phyloP scores from a whole-genome alignment of 2,797 vertebrate genomes.

The Morelia viridis region DNA sequence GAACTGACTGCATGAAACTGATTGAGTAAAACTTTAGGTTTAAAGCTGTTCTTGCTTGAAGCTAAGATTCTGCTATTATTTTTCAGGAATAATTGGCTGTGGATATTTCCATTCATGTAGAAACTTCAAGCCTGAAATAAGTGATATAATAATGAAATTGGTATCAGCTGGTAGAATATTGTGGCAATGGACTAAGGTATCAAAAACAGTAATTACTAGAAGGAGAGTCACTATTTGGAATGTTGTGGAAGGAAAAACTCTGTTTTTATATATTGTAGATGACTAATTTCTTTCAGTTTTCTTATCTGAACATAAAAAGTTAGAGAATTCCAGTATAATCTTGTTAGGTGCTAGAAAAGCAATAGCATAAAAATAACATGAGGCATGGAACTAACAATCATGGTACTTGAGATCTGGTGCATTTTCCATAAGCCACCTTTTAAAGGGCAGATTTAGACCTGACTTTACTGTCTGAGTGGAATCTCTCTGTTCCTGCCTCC shows the following conservation, averaged over 20 bases:
- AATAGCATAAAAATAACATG: not conserved
- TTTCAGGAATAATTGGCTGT: slow-evolving; percentile 75
- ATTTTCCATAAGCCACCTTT: not conserved
- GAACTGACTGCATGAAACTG: not conserved
- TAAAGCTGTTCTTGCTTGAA: not conserved
- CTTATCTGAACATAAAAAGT: not conserved
- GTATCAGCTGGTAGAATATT: slow-evolving; percentile 72
- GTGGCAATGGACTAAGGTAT: slow-evolving; percentile 81
- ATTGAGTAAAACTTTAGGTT: not conserved
- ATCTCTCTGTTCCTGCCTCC: not conserved
- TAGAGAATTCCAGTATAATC: not conserved
- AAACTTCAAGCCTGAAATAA: slow-evolving; percentile 69
- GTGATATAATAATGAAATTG: slow-evolving; percentile 67
- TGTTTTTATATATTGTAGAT: not conserved
- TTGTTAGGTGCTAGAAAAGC: not conserved
- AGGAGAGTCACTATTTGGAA: not conserved
- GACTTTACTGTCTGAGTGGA: not conserved
- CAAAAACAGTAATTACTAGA: not conserved
- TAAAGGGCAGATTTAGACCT: not conserved
- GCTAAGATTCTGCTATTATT: slow-evolving; percentile 31
- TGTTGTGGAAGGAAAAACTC: not conserved
- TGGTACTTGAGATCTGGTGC: not conserved
- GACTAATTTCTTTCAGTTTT: not conserved
- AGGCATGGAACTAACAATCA: not conserved
- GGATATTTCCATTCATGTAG: slow-evolving; percentile 77